These are phyloP conservation scores for Caenorhabditis wallacei DNA, from an alignment of 2,888 invertebrate species.

Conservation along the genomic window DNA sequence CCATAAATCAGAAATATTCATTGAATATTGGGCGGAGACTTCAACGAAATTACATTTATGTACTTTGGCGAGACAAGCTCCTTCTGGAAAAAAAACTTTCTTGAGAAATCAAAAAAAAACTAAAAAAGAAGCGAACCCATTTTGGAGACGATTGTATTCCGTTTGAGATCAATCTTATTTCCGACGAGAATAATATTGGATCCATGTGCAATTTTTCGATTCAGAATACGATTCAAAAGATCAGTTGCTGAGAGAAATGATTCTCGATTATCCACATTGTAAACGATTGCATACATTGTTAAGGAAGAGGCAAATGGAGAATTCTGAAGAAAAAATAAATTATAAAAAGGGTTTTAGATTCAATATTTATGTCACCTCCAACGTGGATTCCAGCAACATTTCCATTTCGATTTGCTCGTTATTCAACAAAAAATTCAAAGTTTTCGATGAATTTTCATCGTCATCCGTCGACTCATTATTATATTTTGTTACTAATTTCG, in stretches of 20 bases:
- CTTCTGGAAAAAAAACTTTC: conserved; percentile 71
- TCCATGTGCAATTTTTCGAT: conserved; percentile 43
- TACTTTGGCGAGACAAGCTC: conserved; percentile 80
- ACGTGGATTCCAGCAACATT: conserved; percentile 77
- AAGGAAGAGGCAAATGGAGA: conserved; percentile 66
- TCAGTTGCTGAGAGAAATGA: conserved; percentile 77
- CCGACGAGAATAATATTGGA: conserved; percentile 75
- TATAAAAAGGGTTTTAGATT: not conserved
- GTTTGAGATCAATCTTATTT: conserved; percentile 81
- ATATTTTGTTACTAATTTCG: conserved; percentile 48
- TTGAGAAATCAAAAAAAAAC: not conserved
- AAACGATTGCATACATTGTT: conserved; percentile 77
- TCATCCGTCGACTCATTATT: conserved; percentile 52
- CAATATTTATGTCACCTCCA: conserved; percentile 65
- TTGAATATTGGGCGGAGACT: conserved; percentile 76
- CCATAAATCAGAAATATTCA: conserved; percentile 79
- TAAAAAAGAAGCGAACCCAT: conserved; percentile 64
- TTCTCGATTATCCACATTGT: conserved; percentile 79
- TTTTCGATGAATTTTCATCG: conserved; percentile 55
- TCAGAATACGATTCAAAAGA: conserved; percentile 68
- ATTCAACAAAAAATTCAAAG: conserved; percentile 77
- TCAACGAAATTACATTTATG: conserved; percentile 81
- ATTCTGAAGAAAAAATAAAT: conserved; percentile 51
- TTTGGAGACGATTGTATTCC: conserved; percentile 77
- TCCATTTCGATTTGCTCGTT: conserved; percentile 79